Evolutionary conservation across 2,113 vertebrate genomes (phyloP).

Genomic region (Otis tarda): DNA sequence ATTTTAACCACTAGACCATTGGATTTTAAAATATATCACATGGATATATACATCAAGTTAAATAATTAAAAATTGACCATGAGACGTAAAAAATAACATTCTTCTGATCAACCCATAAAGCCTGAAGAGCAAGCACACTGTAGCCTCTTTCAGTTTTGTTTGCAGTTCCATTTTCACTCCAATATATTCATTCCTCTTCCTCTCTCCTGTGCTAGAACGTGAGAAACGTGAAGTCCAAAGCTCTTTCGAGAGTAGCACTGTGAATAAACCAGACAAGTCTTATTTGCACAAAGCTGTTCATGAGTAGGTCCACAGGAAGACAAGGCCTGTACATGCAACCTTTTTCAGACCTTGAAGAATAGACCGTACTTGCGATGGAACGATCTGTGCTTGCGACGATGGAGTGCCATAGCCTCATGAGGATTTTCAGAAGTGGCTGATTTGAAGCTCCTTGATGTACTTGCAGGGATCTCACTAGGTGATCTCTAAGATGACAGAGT

Average conservation of each 20-base stretch:
- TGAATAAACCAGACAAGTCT: not conserved
- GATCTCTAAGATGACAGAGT: not conserved
- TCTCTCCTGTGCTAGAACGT: not conserved
- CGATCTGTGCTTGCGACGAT: rapidly evolving
- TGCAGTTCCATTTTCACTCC: not conserved
- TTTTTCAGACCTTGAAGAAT: not conserved
- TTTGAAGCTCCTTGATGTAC: not conserved
- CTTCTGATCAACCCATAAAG: not conserved
- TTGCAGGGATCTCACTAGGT: not conserved
- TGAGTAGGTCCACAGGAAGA: not conserved
- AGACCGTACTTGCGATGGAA: rapidly evolving
- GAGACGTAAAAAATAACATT: not conserved
- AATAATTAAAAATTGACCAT: not conserved
- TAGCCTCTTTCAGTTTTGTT: not conserved
- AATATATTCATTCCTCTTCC: not conserved
- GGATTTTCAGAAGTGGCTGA: not conserved
- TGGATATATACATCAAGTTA: not conserved
- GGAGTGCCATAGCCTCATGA: rapidly evolving
- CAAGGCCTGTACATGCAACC: not conserved
- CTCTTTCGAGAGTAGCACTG: not conserved
- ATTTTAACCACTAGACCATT: not conserved
- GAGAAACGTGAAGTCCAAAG: not conserved
- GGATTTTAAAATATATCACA: not conserved
- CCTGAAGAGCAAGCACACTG: not conserved
- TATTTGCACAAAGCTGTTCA: not conserved